phyloP scores from a whole-genome alignment of 2,888 invertebrate genomes.

The Eledona agricola region DNA sequence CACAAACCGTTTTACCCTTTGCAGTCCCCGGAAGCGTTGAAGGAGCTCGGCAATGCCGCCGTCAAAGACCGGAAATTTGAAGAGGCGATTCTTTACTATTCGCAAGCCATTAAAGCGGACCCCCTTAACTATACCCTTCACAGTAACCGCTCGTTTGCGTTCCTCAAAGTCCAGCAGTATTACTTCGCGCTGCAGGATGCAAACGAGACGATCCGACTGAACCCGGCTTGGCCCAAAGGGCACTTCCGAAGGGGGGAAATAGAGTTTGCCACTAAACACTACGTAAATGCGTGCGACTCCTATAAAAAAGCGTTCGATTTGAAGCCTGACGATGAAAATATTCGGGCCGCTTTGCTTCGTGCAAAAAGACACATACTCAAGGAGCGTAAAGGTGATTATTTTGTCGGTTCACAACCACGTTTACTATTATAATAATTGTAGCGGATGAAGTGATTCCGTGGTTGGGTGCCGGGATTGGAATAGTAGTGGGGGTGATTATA shows the following conservation, averaged over 20 bases:
- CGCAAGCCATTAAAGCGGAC: slow-evolving; percentile 79
- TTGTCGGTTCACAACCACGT: slow-evolving; percentile 11
- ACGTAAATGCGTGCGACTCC: slow-evolving; percentile 73
- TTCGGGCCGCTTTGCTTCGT: slow-evolving; percentile 70
- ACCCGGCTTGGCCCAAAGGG: slow-evolving; percentile 83
- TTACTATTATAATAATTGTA: slow-evolving; percentile 49
- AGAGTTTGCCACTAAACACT: slow-evolving; percentile 73
- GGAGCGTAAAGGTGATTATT: slow-evolving; percentile 67
- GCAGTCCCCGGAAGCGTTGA: slow-evolving; percentile 67
- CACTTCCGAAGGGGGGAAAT: slow-evolving; percentile 79
- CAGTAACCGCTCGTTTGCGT: slow-evolving; percentile 84
- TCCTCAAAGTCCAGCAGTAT: slow-evolving; percentile 79
- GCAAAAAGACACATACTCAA: slow-evolving; percentile 69
- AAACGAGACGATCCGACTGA: slow-evolving; percentile 75
- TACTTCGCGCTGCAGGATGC: slow-evolving; percentile 82
- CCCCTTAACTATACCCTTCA: slow-evolving; percentile 75
- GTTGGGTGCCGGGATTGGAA: slow-evolving; percentile 78
- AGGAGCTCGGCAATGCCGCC: slow-evolving; percentile 79
- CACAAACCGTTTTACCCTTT: too few species aligned
- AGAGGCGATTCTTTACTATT: slow-evolving; percentile 82
- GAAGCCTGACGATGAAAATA: slow-evolving; percentile 72
- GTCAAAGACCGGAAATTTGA: slow-evolving; percentile 76
- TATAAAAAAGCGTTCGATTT: slow-evolving; percentile 74
- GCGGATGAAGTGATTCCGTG: slow-evolving; percentile 77
- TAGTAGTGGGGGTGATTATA: slow-evolving; percentile 74